A percentile compares a stretch with the other conserved stretches of the same genome.
Conservation (phyloP, 2,113 vertebrate genomes). For the Dicaeum eximium region DNA sequence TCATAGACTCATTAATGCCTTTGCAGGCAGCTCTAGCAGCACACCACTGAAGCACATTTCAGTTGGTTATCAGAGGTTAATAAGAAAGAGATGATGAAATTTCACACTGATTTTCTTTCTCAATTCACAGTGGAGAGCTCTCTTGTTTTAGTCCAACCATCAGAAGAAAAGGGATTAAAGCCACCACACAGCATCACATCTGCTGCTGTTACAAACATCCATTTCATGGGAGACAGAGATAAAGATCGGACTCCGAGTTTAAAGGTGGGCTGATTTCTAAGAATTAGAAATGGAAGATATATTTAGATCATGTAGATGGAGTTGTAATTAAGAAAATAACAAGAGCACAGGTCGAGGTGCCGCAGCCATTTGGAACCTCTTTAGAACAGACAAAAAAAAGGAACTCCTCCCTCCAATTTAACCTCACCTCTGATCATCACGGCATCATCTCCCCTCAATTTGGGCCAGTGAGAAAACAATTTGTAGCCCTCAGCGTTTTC, state of each 20-base stretch:
- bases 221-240: background rate
- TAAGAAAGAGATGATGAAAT: background rate
- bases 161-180: background rate
- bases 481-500: background rate
- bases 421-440: background rate
- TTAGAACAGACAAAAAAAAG: background rate
- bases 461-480: background rate
- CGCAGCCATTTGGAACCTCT: background rate
- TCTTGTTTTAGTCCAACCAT: background rate
- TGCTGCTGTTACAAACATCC: background rate
- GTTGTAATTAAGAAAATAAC: background rate
- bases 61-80: background rate
- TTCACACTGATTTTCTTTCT: conserved; percentile 1
- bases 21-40: background rate
- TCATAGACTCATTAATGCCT: background rate
- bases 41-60: background rate
- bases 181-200: background rate
- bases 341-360: background rate
- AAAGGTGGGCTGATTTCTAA: background rate
- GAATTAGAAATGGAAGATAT: background rate
- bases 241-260: background rate
- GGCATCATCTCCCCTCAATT: background rate
- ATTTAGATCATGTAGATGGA: background rate
- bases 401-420: background rate
- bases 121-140: background rate